A percentile compares a stretch with the other conserved stretches of the same genome.
phyloP scores from a whole-genome alignment of 1,140 invertebrate species.

The Papilio polyxenes region DNA sequence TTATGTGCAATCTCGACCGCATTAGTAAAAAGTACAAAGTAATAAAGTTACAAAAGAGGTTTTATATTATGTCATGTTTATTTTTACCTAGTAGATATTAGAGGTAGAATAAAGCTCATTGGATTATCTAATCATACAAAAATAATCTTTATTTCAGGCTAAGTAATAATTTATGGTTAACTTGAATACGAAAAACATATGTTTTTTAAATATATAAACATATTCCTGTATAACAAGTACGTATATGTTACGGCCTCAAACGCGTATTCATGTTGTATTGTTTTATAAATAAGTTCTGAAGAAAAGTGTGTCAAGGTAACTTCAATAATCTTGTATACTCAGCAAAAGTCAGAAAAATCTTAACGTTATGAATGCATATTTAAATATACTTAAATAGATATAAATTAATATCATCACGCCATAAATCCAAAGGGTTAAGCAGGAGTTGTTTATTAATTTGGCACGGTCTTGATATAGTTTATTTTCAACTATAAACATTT shows the following conservation, averaged over 20 bases:
- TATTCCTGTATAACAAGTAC: neutral
- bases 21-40: too few species aligned
- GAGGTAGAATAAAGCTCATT: too few species aligned
- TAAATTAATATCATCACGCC: neutral
- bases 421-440: neutral
- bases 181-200: neutral
- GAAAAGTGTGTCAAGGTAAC: constrained; percentile 16
- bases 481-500: too few species aligned
- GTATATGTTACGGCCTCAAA: neutral
- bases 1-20: too few species aligned
- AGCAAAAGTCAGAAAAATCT: neutral
- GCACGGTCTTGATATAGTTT: too few species aligned
- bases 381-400: neutral
- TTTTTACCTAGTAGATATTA: too few species aligned
- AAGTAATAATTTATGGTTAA: too few species aligned
- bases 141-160: too few species aligned
- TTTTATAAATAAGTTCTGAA: constrained; percentile 10
- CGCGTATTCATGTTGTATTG: neutral
- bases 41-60: too few species aligned
- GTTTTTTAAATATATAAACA: neutral
- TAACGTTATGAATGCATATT: neutral
- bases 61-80: too few species aligned
- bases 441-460: neutral
- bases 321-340: neutral
- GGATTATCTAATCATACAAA: too few species aligned